These are phyloP conservation scores for Brachirus orientalis DNA, from an alignment of 2,113 vertebrate genomes.

Conservation along the genomic window DNA sequence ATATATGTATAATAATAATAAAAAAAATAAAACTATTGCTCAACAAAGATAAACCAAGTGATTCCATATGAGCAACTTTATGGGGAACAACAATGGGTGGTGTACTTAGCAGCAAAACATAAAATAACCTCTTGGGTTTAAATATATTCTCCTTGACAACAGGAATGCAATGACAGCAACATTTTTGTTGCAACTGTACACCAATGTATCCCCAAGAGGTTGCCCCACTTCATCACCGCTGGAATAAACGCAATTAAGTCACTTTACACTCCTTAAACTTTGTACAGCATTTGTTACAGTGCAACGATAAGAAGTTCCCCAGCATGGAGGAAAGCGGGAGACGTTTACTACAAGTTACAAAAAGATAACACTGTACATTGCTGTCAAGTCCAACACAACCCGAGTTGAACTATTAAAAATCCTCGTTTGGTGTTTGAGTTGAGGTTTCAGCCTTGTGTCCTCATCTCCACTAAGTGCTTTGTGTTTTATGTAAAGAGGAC, in stretches of 20 bases:
- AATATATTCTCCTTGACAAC: conserved; percentile 17
- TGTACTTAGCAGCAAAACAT: conserved; percentile 54
- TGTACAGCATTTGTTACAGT: conserved; percentile 89
- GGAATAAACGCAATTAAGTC: conserved; percentile 34
- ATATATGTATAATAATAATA: no score
- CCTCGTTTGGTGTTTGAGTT: conserved; percentile 24
- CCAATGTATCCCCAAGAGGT: neutral
- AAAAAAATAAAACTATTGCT: no score
- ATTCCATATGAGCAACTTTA: conserved; percentile 9
- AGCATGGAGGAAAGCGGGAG: no score
- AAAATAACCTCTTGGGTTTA: conserved; percentile 39
- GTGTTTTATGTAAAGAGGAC: conserved; percentile 25
- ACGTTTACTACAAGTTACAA: no score
- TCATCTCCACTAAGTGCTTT: conserved; percentile 59
- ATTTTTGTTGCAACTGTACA: no score
- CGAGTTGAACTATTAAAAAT: conserved; percentile 21
- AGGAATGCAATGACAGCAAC: conserved; percentile 20
- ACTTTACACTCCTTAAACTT: conserved; percentile 70
- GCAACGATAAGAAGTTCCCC: conserved; percentile 82
- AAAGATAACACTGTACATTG: conserved; percentile 23
- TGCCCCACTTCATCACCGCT: conserved; percentile 13
- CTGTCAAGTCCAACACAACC: conserved; percentile 38
- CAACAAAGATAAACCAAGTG: conserved; percentile 10
- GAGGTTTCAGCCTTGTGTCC: conserved; percentile 11
- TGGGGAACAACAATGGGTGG: conserved; percentile 7